Conservation (phyloP, 2,113 vertebrate species). For the Verasper variegatus region DNA sequence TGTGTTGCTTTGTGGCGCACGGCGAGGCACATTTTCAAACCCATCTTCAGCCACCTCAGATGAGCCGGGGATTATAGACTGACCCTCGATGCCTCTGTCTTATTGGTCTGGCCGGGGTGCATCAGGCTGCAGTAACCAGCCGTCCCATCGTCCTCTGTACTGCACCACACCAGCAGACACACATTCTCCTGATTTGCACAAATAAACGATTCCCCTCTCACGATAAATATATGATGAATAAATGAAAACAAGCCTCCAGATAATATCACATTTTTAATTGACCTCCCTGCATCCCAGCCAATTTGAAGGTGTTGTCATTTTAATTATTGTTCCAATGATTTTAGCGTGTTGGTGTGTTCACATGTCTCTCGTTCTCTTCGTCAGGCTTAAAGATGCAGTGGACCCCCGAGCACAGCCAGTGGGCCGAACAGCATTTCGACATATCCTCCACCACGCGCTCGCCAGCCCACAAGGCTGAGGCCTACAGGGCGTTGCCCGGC, state of each 20-base stretch:
- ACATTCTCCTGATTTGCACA: slow-evolving; percentile 85
- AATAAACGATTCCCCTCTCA: slow-evolving; percentile 12
- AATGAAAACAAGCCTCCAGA: slow-evolving; percentile 4
- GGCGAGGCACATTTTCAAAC: slow-evolving; percentile 94
- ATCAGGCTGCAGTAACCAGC: slow-evolving; percentile 94
- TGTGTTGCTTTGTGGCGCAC: slow-evolving; percentile 95
- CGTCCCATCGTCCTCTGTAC: slow-evolving; percentile 45
- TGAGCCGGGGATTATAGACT: slow-evolving; percentile 98
- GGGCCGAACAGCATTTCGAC: slow-evolving; percentile 99
- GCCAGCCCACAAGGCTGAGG: slow-evolving; percentile 97
- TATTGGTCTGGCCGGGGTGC: slow-evolving; percentile 95
- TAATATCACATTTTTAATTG: slow-evolving; percentile 49
- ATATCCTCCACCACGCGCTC: slow-evolving; percentile 97
- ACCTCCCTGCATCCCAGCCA: slow-evolving; percentile 2
- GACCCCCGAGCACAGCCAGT: slow-evolving; percentile 99
- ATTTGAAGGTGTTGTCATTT: slow-evolving; percentile 53
- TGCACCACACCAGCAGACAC: slow-evolving; percentile 82
- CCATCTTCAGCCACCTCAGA: slow-evolving; percentile 94
- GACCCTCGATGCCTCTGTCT: slow-evolving; percentile 97
- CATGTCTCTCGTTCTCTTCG: slow-evolving; percentile 4
- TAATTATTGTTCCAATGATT: slow-evolving; percentile 31
- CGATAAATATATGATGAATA: background rate
- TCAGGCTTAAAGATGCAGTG: slow-evolving; percentile 99
- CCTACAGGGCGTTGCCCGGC: slow-evolving; percentile 86
- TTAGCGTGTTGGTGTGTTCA: slow-evolving; percentile 9